phyloP scores from a whole-genome alignment of 2,113 vertebrate genomes.

The Prinia subflava region DNA sequence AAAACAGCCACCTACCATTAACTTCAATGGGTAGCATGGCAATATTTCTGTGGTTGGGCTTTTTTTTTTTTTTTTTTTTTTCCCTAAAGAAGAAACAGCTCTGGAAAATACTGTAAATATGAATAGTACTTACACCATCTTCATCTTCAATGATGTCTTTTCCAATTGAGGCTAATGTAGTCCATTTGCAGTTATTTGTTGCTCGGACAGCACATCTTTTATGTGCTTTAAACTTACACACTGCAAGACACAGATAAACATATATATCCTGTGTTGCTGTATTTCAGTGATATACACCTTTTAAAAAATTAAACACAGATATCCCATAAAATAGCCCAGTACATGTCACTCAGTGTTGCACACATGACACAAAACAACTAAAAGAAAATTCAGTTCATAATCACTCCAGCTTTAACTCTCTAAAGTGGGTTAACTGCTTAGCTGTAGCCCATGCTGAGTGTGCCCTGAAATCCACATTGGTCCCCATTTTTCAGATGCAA shows the following conservation, averaged over 20 bases:
- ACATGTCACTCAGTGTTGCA: background rate
- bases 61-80: background rate
- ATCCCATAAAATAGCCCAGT: background rate
- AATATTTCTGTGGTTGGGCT: background rate
- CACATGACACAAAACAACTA: background rate
- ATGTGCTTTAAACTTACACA: constrained; percentile 98
- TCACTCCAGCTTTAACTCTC: background rate
- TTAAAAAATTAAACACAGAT: background rate
- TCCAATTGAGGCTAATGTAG: constrained; percentile 93
- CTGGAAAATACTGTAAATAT: background rate
- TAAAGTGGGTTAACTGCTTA: background rate
- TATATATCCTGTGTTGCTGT: background rate
- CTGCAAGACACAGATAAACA: constrained; percentile 69
- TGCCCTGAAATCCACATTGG: accelerated
- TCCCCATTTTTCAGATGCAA: background rate
- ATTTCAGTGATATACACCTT: background rate
- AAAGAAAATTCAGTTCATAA: background rate
- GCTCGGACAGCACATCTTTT: constrained; percentile 97
- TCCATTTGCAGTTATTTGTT: constrained; percentile 98
- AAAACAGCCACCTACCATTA: background rate
- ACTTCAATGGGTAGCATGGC: background rate
- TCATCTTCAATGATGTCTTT: constrained; percentile 97
- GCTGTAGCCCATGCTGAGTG: background rate
- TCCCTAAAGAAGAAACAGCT: background rate
- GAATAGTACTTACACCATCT: constrained; percentile 84